A percentile compares a stretch with the other conserved stretches of the same genome.
Evolutionary conservation across 1,140 invertebrate species (phyloP).

Genomic region (Halotydeus destructor): DNA sequence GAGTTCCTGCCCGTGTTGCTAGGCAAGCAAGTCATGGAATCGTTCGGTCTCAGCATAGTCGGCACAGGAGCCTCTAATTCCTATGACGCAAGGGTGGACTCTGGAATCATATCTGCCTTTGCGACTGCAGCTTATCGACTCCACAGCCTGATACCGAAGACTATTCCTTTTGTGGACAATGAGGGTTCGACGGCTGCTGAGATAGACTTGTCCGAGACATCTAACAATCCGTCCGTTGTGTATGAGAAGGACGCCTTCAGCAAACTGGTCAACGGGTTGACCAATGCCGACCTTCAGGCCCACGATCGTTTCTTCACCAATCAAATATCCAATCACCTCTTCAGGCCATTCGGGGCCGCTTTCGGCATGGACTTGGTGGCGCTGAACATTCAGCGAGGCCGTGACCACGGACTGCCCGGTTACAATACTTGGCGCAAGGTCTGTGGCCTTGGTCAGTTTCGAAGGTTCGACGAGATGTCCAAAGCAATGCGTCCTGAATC

Average conservation of each 20-base stretch:
- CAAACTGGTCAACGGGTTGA: slow-evolving; percentile 59
- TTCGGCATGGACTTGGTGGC: slow-evolving; percentile 59
- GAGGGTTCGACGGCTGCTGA: background rate
- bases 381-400: slow-evolving; percentile 62
- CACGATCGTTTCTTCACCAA: slow-evolving; percentile 74
- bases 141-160: slow-evolving; percentile 45
- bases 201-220: slow-evolving; percentile 54
- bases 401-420: slow-evolving; percentile 62
- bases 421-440: slow-evolving; percentile 60
- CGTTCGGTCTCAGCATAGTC: background rate
- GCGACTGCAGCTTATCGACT: slow-evolving; percentile 32
- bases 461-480: slow-evolving; percentile 45
- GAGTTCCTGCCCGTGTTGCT: slow-evolving; percentile 24
- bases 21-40: background rate
- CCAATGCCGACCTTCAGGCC: slow-evolving; percentile 39
- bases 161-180: slow-evolving; percentile 3
- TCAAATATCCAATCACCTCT: slow-evolving; percentile 53
- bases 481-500: slow-evolving; percentile 27
- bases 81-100: slow-evolving; percentile 1
- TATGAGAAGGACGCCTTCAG: slow-evolving; percentile 42
- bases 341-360: slow-evolving; percentile 36
- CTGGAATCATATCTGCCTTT: slow-evolving; percentile 5
- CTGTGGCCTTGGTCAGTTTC: slow-evolving; percentile 49
- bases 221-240: slow-evolving; percentile 81
- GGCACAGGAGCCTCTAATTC: background rate